Conservation (phyloP, 1,140 invertebrate species). For the Aphidius ervi region DNA sequence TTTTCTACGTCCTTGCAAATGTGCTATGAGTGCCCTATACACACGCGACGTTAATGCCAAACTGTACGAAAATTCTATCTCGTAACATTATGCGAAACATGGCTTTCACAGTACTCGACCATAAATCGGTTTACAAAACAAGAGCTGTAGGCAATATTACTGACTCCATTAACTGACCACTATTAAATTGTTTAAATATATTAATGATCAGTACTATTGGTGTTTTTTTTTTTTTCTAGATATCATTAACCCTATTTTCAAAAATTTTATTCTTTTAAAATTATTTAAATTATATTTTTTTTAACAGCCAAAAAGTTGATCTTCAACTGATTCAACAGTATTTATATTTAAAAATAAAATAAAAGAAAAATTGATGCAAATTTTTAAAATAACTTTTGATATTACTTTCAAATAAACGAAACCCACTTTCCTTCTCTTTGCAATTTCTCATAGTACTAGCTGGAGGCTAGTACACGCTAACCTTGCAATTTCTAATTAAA, state of each 20-base stretch:
- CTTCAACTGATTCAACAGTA: too few relatives aligned
- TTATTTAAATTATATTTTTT: too few relatives aligned
- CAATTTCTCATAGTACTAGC: background rate
- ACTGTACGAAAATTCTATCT: constrained; percentile 14
- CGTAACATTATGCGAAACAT: constrained; percentile 21
- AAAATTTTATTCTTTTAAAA: too few relatives aligned
- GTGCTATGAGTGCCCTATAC: constrained; percentile 14
- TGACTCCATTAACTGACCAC: background rate
- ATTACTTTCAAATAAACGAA: too few relatives aligned
- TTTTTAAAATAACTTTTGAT: too few relatives aligned
- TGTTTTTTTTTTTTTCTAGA: too few relatives aligned
- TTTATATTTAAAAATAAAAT: too few relatives aligned
- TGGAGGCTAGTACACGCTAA: background rate
- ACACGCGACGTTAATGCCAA: constrained; percentile 11
- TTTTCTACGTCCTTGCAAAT: constrained; percentile 24
- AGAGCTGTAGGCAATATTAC: background rate
- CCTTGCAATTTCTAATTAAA: constrained; percentile 26
- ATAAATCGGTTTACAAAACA: constrained; percentile 8
- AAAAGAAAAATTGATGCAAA: too few relatives aligned
- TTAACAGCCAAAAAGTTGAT: too few relatives aligned
- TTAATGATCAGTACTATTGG: background rate
- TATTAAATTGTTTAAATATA: background rate
- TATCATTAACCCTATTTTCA: too few relatives aligned
- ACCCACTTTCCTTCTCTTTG: background rate
- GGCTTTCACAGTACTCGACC: constrained; percentile 6